Evolutionary conservation across 2,113 vertebrate species (phyloP), one percentile per base, ranked within the genome.

Genomic region (Orthochromis malagaraziensis): DNA sequence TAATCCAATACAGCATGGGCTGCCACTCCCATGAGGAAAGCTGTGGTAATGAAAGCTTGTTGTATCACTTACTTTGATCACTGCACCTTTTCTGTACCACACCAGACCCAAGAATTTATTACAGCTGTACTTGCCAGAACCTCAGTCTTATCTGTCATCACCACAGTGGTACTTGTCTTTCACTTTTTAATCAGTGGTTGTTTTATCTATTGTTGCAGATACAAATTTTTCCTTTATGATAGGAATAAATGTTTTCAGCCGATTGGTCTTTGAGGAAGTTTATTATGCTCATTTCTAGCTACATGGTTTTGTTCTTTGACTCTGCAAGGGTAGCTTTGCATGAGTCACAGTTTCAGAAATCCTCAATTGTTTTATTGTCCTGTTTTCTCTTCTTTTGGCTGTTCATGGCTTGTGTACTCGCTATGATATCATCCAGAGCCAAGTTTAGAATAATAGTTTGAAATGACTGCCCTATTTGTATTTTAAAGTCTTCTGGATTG

Each of bases 31-130:
- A 63, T 33, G 54, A 84, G 83, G 54, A 33, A 83, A 75, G 63
- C 81, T 55, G 54, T 31, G 82, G 85, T 91, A 88, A 86, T 49
- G 82, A 85, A 90, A 92, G 83, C 79, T 58, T 19, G 19, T 51
- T 83, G 84, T 81, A 85, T 91, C 89, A 31, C 24, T 91, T 84
- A 70, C 86, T 79, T 90, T 86, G 63, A 81, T 79, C 10, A 31
- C 75, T 84, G n/a, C 73, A 47, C 31, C 47, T 81, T 87, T 81
- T 60, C 7, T 3, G 49, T 40, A 38, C 60, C 60, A 21, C 0
- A 29, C 42, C 70, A 79, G 57, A 26, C 55, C 45, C 49, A 29
- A 53, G 42, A 89, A 58, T 21, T 10, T 21, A n/a, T 49, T 11
- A 49, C 70, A 19, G 24, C 70, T 29, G 70, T 75, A 29, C 24